A percentile compares a stretch with the other conserved stretches of the same genome.
phyloP scores from a whole-genome alignment of 2,888 invertebrate species.

The Leptopilina syphax region DNA sequence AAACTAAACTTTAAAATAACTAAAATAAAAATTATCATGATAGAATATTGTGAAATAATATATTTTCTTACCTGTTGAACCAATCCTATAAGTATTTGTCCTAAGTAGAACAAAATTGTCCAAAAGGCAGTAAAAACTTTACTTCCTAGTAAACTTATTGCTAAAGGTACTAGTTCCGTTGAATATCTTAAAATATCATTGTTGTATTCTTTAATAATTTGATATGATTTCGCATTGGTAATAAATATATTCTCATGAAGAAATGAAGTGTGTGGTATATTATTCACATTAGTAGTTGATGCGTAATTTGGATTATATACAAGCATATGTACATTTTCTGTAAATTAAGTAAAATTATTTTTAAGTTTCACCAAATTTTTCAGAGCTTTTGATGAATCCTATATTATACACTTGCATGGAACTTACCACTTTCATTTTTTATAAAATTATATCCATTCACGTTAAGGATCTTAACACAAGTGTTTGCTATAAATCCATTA shows the following conservation, averaged over 20 bases:
- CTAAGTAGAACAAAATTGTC: slow-evolving; percentile 91
- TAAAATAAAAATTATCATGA: neutral
- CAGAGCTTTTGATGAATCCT: too few relatives aligned
- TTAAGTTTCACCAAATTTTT: too few relatives aligned
- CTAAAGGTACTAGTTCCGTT: slow-evolving; percentile 94
- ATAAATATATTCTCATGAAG: slow-evolving; percentile 83
- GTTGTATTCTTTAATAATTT: slow-evolving; percentile 81
- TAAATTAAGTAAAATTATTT: slow-evolving; percentile 58
- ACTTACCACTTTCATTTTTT: slow-evolving; percentile 91
- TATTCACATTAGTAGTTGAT: too few relatives aligned
- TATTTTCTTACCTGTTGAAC: slow-evolving; percentile 83
- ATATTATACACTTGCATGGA: neutral
- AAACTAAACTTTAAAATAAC: too few relatives aligned
- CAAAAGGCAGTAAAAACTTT: slow-evolving; percentile 90
- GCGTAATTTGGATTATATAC: slow-evolving; percentile 80
- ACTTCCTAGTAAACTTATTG: slow-evolving; percentile 86
- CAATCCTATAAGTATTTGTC: slow-evolving; percentile 90
- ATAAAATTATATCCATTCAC: slow-evolving; percentile 86
- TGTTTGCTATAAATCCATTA: slow-evolving; percentile 88
- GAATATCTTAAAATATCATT: slow-evolving; percentile 91
- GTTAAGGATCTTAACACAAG: slow-evolving; percentile 87
- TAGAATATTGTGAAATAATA: neutral
- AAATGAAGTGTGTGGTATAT: slow-evolving; percentile 84
- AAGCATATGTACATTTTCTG: slow-evolving; percentile 83
- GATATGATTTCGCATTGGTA: slow-evolving; percentile 78